Conservation (phyloP, 2,797 vertebrate species). For the Morelia viridis region DNA sequence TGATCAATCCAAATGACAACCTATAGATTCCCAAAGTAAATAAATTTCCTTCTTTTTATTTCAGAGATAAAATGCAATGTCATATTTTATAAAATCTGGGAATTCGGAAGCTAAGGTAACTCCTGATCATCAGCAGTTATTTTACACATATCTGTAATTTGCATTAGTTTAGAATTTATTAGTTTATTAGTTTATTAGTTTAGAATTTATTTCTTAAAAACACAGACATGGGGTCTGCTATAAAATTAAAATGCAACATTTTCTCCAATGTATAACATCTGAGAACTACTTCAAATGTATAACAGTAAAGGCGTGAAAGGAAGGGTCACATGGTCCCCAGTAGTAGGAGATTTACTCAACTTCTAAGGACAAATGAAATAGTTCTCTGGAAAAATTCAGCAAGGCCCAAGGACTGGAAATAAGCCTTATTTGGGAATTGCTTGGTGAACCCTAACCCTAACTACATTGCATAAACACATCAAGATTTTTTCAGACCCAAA, state of each 20-base stretch:
- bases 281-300: not conserved
- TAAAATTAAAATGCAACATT: not conserved
- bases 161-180: not conserved
- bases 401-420: not conserved
- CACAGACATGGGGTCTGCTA: not conserved
- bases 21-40: constrained; percentile 48
- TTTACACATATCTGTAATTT: constrained; percentile 24
- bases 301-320: not conserved
- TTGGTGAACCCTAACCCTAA: not conserved
- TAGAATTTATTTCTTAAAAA: not conserved
- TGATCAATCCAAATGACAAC: constrained; percentile 49
- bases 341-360: not conserved
- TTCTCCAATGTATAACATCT: not conserved
- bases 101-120: not conserved
- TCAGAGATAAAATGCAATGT: constrained; percentile 7
- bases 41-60: constrained; percentile 33
- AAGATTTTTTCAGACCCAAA: not conserved
- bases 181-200: not conserved
- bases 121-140: constrained; percentile 14
- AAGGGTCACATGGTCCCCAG: not conserved
- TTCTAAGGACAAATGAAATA: not conserved
- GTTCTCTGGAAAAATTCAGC: not conserved
- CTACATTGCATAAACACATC: not conserved
- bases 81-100: constrained; percentile 28
- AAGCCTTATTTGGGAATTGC: not conserved